phyloP scores from a whole-genome alignment of 2,888 invertebrate species.

The Anoncus sp. region DNA sequence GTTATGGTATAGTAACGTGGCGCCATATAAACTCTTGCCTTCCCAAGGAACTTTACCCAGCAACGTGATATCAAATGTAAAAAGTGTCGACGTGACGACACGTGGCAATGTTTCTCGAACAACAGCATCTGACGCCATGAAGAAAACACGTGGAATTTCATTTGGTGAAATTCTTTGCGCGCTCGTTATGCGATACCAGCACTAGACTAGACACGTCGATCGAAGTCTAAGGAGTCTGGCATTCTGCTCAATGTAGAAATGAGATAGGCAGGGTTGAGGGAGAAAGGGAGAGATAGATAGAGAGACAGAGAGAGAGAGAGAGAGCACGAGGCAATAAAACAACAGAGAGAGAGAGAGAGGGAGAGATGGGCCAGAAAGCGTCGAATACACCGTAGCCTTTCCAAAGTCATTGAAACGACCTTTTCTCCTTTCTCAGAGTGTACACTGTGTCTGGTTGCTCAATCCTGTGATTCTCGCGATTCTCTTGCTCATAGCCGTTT shows the following conservation, averaged over 20 bases:
- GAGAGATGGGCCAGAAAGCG: constrained; percentile 10
- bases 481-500: constrained; percentile 28
- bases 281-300: constrained; percentile 3
- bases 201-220: constrained; percentile 36
- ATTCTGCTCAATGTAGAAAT: constrained; percentile 25
- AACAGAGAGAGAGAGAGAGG: constrained; percentile 15
- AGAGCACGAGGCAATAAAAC: constrained; percentile 36
- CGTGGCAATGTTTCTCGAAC: constrained; percentile 1
- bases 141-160: constrained; percentile 74
- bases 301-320: constrained; percentile 10
- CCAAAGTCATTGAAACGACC: constrained; percentile 44
- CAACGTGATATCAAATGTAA: constrained; percentile 23
- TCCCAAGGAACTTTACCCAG: neutral
- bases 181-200: constrained; percentile 74
- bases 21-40: neutral
- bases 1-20: neutral
- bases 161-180: constrained; percentile 76
- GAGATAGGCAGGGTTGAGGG: too few relatives aligned
- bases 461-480: constrained; percentile 14
- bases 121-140: constrained; percentile 20
- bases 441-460: constrained; percentile 46
- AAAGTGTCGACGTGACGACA: constrained; percentile 19
- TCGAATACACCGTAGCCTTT: neutral
- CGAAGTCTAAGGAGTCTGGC: constrained; percentile 38
- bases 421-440: neutral